Percentiles rank a stretch among this genome's conserved stretches.
These are phyloP conservation scores for Moxostoma hubbsi DNA, from an alignment of 2,797 vertebrate species.

Conservation along the genomic window DNA sequence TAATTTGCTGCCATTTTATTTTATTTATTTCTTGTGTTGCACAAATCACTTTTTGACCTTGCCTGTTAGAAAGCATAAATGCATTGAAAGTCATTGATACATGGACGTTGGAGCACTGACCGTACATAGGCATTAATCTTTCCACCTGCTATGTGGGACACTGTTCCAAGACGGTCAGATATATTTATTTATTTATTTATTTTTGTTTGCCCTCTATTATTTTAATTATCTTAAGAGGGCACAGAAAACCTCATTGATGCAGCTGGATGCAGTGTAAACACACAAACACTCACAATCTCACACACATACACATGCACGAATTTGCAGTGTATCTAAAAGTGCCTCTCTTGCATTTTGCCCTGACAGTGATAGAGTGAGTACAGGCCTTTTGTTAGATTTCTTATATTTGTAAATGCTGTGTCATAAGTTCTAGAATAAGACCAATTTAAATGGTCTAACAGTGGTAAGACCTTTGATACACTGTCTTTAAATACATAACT, in stretches of 20 bases:
- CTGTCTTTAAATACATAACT: conserved; percentile 29
- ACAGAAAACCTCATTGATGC: conserved; percentile 70
- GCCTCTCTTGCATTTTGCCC: conserved; percentile 57
- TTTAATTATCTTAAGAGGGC: conserved; percentile 80
- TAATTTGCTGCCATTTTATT: conserved; percentile 77
- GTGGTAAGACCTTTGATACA: conserved; percentile 29
- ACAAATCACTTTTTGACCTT: conserved; percentile 81
- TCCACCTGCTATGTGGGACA: conserved; percentile 60
- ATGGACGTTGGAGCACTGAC: conserved; percentile 66
- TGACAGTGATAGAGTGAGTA: conserved; percentile 58
- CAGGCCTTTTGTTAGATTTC: conserved; percentile 49
- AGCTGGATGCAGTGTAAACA: conserved; percentile 64
- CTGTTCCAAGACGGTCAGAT: conserved; percentile 71
- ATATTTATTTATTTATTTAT: conserved; percentile 27
- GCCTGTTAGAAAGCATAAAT: conserved; percentile 76
- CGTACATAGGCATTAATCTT: conserved; percentile 72
- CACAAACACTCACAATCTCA: conserved; percentile 4
- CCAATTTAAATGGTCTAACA: conserved; percentile 37
- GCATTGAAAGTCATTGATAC: conserved; percentile 78
- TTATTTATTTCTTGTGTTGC: conserved; percentile 77
- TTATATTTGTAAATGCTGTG: conserved; percentile 46
- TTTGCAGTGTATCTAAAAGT: conserved; percentile 45
- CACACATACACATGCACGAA: background rate
- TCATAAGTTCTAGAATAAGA: conserved; percentile 31
- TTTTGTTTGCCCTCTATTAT: conserved; percentile 60